Evolutionary conservation across 2,113 vertebrate genomes (phyloP).

Genomic region (Osmerus eperlanus): DNA sequence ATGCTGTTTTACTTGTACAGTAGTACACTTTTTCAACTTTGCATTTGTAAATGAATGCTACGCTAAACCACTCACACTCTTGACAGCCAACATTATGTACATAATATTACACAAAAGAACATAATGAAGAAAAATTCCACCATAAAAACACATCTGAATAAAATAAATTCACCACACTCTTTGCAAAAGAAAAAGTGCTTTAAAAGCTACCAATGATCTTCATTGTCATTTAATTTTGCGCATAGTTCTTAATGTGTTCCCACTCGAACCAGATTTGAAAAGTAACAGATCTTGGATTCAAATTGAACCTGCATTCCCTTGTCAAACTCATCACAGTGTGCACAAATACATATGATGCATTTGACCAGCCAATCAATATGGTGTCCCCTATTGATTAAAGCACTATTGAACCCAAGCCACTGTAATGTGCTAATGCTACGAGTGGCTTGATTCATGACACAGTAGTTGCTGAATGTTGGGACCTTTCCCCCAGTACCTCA

Average conservation of each 20-base stretch:
- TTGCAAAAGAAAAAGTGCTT: slow-evolving; percentile 71
- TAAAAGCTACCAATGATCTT: slow-evolving; percentile 47
- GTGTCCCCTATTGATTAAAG: not conserved
- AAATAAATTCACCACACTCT: slow-evolving; percentile 66
- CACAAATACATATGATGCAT: slow-evolving; percentile 22
- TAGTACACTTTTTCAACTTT: too few species aligned
- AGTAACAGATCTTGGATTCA: slow-evolving; percentile 17
- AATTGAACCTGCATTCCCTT: slow-evolving; percentile 13
- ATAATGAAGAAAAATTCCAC: slow-evolving; percentile 48
- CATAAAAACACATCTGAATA: slow-evolving; percentile 63
- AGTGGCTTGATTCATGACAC: slow-evolving; percentile 3
- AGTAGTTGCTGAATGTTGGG: slow-evolving; percentile 34
- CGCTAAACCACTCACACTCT: slow-evolving; percentile 31
- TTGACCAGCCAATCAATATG: slow-evolving; percentile 13
- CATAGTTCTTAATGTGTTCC: slow-evolving; percentile 41
- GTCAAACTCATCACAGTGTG: slow-evolving; percentile 12
- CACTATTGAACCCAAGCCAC: too few species aligned
- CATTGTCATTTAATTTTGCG: slow-evolving; percentile 20
- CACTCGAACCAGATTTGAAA: slow-evolving; percentile 44
- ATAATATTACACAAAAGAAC: slow-evolving; percentile 45
- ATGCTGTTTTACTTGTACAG: too few species aligned
- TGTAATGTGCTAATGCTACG: slow-evolving; percentile 24
- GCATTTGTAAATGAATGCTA: too few species aligned
- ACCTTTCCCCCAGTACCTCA: slow-evolving; percentile 22
- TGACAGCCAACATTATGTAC: slow-evolving; percentile 48